Conservation (phyloP, 2,888 invertebrate genomes). For the Entomobrya proxima region DNA sequence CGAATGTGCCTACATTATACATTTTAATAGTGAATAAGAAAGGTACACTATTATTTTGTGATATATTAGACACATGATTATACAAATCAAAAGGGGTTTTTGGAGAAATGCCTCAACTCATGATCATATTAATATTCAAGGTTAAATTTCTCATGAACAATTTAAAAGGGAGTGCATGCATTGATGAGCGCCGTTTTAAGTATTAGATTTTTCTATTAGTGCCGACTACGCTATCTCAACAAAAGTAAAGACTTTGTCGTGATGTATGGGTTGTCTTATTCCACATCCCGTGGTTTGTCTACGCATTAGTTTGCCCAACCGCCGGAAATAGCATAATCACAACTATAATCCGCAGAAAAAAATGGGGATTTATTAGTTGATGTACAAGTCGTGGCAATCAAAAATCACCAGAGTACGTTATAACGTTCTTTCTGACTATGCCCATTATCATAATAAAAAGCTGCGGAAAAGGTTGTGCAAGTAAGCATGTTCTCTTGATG, state of each 20-base stretch:
- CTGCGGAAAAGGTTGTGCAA: not conserved
- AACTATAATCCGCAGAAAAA: too few species aligned
- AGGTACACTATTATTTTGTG: slow-evolving; percentile 22
- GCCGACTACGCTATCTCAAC: too few species aligned
- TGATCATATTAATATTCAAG: slow-evolving; percentile 39
- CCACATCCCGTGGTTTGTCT: too few species aligned
- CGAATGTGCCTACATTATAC: not conserved
- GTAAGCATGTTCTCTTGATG: not conserved
- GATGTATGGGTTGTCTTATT: too few species aligned
- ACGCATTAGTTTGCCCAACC: too few species aligned
- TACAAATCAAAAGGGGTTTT: slow-evolving; percentile 22
- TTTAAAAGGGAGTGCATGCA: slow-evolving; percentile 36
- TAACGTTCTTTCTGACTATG: too few species aligned
- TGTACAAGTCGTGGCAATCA: too few species aligned
- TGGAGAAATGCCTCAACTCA: slow-evolving; percentile 21
- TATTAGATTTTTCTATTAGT: not conserved
- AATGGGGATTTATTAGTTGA: too few species aligned
- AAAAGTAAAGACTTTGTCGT: too few species aligned
- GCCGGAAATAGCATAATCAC: too few species aligned
- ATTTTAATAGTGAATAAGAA: not conserved
- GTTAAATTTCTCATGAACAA: slow-evolving; percentile 30
- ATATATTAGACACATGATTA: slow-evolving; percentile 12
- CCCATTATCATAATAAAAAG: too few species aligned
- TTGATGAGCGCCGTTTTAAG: slow-evolving; percentile 11
- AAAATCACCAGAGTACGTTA: too few species aligned